phyloP scores from a whole-genome alignment of 2,113 vertebrate genomes.

The Eudorcas thomsonii region DNA sequence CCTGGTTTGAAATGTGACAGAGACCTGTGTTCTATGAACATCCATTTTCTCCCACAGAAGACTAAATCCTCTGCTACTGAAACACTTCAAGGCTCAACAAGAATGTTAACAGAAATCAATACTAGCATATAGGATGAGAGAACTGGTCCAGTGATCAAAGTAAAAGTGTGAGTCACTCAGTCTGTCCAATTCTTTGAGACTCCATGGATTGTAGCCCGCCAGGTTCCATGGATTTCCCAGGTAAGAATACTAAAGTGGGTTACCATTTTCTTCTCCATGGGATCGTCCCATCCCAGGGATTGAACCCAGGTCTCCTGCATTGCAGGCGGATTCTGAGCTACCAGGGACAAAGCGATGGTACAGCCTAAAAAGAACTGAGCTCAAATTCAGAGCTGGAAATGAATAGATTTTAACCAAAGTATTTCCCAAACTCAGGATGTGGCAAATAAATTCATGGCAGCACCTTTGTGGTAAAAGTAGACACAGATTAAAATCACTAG shows the following conservation, averaged over 20 bases:
- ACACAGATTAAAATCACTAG: background rate
- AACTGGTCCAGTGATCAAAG: background rate
- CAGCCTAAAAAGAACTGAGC: background rate
- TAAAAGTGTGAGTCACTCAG: background rate
- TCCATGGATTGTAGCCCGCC: background rate
- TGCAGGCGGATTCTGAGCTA: background rate
- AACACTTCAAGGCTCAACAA: background rate
- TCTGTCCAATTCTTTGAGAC: background rate
- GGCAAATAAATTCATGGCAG: background rate
- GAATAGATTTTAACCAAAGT: background rate
- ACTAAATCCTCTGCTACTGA: background rate
- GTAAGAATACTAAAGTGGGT: background rate
- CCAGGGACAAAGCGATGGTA: background rate
- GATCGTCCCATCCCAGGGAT: background rate
- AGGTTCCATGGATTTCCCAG: background rate
- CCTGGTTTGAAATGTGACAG: background rate
- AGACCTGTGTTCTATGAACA: background rate
- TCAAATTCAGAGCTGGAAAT: slow-evolving; percentile 18
- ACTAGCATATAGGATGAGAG: background rate
- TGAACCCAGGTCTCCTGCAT: background rate
- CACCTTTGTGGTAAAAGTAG: background rate
- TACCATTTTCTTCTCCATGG: background rate
- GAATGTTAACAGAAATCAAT: background rate
- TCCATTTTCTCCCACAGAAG: background rate
- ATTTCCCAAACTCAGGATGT: background rate